Percentiles rank a stretch among this genome's conserved stretches.
These are phyloP conservation scores for Tachypleus tridentatus DNA, from an alignment of 1,140 invertebrate genomes.

Conservation along the genomic window DNA sequence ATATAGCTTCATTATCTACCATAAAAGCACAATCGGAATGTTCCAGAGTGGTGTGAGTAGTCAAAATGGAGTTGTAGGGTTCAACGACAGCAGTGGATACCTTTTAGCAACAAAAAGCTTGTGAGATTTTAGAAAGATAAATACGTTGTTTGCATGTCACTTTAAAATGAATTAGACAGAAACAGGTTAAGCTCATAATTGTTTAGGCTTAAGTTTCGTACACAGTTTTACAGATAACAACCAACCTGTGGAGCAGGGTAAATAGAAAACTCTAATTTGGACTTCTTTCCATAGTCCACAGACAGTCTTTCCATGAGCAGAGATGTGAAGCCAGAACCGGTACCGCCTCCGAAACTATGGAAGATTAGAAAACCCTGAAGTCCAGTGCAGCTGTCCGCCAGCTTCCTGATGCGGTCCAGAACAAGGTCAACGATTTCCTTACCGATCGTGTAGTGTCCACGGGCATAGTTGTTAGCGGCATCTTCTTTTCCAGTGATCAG, in stretches of 20 bases:
- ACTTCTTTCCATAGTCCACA: constrained; percentile 69
- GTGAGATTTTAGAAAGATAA: not conserved
- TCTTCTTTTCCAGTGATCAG: constrained; percentile 52
- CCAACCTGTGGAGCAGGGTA: constrained; percentile 58
- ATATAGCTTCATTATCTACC: constrained; percentile 60
- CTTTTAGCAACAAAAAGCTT: constrained; percentile 26
- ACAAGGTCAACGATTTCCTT: constrained; percentile 59
- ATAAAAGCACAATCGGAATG: constrained; percentile 65
- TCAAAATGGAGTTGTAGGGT: constrained; percentile 72
- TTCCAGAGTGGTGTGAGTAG: constrained; percentile 65
- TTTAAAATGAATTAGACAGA: no score
- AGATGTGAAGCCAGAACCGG: constrained; percentile 57
- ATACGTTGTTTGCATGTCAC: no score
- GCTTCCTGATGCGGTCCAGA: constrained; percentile 47
- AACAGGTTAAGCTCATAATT: no score
- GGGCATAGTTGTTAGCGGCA: constrained; percentile 46
- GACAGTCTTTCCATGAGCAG: constrained; percentile 55
- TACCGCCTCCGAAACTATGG: constrained; percentile 54
- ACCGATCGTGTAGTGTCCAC: constrained; percentile 48
- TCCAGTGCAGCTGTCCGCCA: constrained; percentile 30
- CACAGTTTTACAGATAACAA: not conserved
- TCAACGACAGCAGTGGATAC: constrained; percentile 65
- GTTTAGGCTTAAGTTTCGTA: not conserved
- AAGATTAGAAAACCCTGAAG: constrained; percentile 41
- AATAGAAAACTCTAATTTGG: constrained; percentile 60